These are phyloP conservation scores for Anthopleura xanthogrammica DNA, from an alignment of 92 coral and sea anemone genomes.

Conservation along the genomic window DNA sequence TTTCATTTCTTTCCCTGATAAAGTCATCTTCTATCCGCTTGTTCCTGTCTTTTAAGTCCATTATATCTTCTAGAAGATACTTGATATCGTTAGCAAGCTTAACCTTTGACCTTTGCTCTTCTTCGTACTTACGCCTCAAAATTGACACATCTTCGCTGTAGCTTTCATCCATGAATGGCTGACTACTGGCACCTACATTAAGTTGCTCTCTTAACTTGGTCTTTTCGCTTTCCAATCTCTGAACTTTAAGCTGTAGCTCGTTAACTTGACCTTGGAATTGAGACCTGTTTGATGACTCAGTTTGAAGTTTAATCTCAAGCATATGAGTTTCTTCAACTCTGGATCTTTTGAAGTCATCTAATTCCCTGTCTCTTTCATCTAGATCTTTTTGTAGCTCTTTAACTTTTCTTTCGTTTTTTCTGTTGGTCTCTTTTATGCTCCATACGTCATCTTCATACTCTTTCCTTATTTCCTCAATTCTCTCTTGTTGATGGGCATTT, in stretches of 20 bases:
- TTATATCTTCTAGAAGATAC: slow-evolving; percentile 69
- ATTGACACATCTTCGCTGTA: slow-evolving; percentile 56
- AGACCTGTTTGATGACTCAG: slow-evolving; percentile 50
- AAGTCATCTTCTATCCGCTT: slow-evolving; percentile 72
- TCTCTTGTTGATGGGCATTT: slow-evolving; percentile 62
- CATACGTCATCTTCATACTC: slow-evolving; percentile 61
- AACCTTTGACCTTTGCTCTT: slow-evolving; percentile 62
- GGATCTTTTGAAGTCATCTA: slow-evolving; percentile 48
- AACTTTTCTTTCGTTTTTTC: slow-evolving; percentile 60
- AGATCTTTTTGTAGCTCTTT: slow-evolving; percentile 49
- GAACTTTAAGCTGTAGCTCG: slow-evolving; percentile 63
- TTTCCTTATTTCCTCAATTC: slow-evolving; percentile 63
- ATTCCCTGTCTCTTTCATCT: slow-evolving; percentile 66
- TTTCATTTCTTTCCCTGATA: slow-evolving; percentile 74
- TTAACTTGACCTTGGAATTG: slow-evolving; percentile 57
- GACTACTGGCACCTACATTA: slow-evolving; percentile 26
- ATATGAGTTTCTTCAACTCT: slow-evolving; percentile 58
- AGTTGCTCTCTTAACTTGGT: slow-evolving; percentile 55
- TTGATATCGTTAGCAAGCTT: slow-evolving; percentile 80
- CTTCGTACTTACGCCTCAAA: slow-evolving; percentile 64
- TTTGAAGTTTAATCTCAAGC: slow-evolving; percentile 61
- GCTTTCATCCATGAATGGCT: slow-evolving; percentile 28
- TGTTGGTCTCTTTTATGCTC: slow-evolving; percentile 57
- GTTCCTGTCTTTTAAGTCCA: slow-evolving; percentile 75
- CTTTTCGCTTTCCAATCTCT: slow-evolving; percentile 66